Evolutionary conservation across 1,140 invertebrate species (phyloP), one percentile per base, ranked within the genome.

Genomic region (Orussus abietinus): DNA sequence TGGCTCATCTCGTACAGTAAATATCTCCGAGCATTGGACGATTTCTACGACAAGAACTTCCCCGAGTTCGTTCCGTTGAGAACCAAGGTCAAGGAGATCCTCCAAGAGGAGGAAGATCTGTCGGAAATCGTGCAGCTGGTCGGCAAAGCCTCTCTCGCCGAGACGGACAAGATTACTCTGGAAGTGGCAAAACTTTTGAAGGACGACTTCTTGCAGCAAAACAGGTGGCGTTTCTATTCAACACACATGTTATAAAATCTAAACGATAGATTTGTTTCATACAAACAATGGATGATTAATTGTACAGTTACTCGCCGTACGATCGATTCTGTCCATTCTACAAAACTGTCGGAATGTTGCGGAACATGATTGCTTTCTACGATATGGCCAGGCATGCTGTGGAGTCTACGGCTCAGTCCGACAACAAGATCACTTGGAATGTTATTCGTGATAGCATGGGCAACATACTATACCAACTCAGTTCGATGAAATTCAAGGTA

Each of bases 1-100:
- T 99, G 97, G 97, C 83, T 99, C 39, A 98, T 99, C 69, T 98
- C 94, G 1, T 99, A 99, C 83, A 94, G 90, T 74, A 99, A 99
- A 80, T 99, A 99, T 75, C 90, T 92, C 75, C 84, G 95, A 52
- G 94, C 96, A 38, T 77, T 99, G 49, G 96, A 99, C 66, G 96
- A 99, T 63, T 99, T 95, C 77, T 99, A 99, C 72, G 97, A 99
- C 60, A 97, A 97, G 77, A 94, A 96, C 76, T 98, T 91, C 79
- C 79, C 83, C n/a, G 97, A 99, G 62, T 99, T 99, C 73, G 92
- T 98, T n/a, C 86, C 95, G 7, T 74, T 92, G 28, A 81, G 90
- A 72, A 92, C 89, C 12, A 92, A 92, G 77, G 90, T 94, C 18
- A 95, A 95, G 75, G 92, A 96, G 74, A 97, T 97, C 66, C 79